Conservation (phyloP, 53 echinoderm and acorn worm species). For the Crossaster papposus region DNA sequence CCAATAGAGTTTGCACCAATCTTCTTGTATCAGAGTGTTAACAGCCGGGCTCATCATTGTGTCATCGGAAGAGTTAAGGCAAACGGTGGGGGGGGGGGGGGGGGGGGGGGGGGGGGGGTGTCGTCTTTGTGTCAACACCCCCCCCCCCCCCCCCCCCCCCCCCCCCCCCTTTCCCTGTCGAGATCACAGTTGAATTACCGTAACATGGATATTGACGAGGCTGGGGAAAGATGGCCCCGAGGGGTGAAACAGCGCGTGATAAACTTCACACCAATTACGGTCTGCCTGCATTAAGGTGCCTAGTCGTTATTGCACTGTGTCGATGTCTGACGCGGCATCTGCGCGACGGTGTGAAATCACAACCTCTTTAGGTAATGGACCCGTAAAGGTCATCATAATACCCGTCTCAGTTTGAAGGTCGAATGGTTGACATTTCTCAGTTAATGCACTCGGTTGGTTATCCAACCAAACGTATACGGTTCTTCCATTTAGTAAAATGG, state of each 20-base stretch:
- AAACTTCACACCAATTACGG: constrained; percentile 36
- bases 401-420: not conserved
- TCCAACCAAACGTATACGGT: no score
- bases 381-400: not conserved
- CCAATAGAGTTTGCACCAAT: constrained; percentile 12
- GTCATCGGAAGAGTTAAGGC: not conserved
- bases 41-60: not conserved
- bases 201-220: not conserved
- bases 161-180: not conserved
- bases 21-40: not conserved
- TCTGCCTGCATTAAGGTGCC: not conserved
- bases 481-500: no score
- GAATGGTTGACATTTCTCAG: not conserved
- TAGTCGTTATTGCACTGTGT: not conserved
- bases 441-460: not conserved
- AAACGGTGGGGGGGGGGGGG: not conserved
- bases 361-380: constrained; percentile 7
- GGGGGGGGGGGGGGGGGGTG: no score
- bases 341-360: not conserved
- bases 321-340: not conserved
- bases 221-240: not conserved
- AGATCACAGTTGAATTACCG: constrained; percentile 16
- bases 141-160: no score
- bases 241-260: not conserved
- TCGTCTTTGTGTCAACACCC: no score